Percentiles rank a stretch among this genome's conserved stretches.
These are phyloP conservation scores for Molanna angustata DNA, from an alignment of 2,888 invertebrate genomes.

Conservation along the genomic window DNA sequence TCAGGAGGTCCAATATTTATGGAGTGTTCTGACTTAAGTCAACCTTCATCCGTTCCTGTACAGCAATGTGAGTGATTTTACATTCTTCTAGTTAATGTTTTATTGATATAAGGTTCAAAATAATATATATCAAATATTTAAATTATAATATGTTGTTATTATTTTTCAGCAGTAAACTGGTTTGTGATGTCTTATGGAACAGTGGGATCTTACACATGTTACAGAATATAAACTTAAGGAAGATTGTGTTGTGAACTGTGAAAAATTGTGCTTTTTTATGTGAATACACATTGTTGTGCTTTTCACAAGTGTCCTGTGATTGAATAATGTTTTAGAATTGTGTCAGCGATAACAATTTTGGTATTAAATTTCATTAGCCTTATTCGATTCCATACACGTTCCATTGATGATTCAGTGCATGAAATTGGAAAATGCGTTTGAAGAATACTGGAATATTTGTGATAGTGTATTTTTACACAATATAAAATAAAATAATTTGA, in stretches of 20 bases:
- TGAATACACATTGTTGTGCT: not conserved
- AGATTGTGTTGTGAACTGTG: constrained; percentile 14
- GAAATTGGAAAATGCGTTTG: too few relatives aligned
- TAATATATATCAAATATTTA: too few relatives aligned
- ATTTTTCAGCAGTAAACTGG: constrained; percentile 17
- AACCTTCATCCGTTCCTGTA: constrained; percentile 12
- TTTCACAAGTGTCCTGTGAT: constrained; percentile 1
- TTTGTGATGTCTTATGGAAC: constrained; percentile 3
- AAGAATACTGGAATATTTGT: constrained; percentile 4
- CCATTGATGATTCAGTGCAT: too few relatives aligned
- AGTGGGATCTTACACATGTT: constrained; percentile 8
- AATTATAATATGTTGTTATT: too few relatives aligned
- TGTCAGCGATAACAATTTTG: constrained; percentile 3
- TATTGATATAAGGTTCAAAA: too few relatives aligned
- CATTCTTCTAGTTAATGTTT: too few relatives aligned
- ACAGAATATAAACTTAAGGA: constrained; percentile 7
- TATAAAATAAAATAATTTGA: constrained; percentile 8
- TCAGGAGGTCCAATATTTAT: constrained; percentile 14
- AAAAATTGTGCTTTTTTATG: constrained; percentile 10
- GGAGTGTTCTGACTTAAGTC: constrained; percentile 7
- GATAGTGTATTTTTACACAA: constrained; percentile 9
- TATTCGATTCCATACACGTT: too few relatives aligned
- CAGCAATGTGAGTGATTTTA: too few relatives aligned
- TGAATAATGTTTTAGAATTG: not conserved
- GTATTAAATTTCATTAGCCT: too few relatives aligned